Evolutionary conservation across 2,888 invertebrate species (phyloP).

Genomic region (Anagyrus pseudococci): DNA sequence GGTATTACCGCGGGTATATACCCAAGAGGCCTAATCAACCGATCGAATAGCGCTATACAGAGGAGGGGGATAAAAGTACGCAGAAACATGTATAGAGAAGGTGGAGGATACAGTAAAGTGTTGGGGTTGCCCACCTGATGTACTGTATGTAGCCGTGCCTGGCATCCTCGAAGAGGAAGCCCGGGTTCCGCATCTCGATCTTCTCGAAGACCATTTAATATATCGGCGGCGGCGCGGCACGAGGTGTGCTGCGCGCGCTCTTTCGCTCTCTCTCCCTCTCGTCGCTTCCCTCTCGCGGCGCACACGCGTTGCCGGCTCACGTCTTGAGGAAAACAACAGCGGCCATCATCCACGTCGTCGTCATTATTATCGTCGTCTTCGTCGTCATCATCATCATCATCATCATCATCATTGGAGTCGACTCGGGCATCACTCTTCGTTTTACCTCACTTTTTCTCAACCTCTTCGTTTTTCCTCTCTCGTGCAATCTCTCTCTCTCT

Average conservation of each 20-base stretch:
- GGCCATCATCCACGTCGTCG: slow-evolving; percentile 5
- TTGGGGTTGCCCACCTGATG: slow-evolving; percentile 54
- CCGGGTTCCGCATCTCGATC: slow-evolving; percentile 60
- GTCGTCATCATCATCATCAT: slow-evolving; percentile 18
- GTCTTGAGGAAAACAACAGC: slow-evolving; percentile 16
- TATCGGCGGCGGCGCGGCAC: not conserved
- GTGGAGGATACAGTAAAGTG: no score
- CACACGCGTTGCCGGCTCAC: slow-evolving; percentile 20
- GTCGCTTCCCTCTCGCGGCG: not conserved
- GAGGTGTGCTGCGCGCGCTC: not conserved
- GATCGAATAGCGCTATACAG: no score
- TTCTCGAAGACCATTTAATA: slow-evolving; percentile 58
- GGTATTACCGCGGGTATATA: no score
- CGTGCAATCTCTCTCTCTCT: not conserved
- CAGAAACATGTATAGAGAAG: not conserved
- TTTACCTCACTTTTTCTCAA: not conserved
- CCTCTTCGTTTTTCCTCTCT: not conserved
- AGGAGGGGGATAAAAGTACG: no score
- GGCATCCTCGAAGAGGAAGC: slow-evolving; percentile 60
- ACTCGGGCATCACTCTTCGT: not conserved
- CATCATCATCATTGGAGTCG: not conserved
- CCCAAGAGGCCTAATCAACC: no score
- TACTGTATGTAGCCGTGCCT: slow-evolving; percentile 60
- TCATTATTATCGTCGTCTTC: not conserved
- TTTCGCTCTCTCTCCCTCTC: not conserved